Evolutionary conservation across 2,113 vertebrate species (phyloP), one percentile per base, ranked within the genome.

Genomic region (Oreotragus oreotragus): DNA sequence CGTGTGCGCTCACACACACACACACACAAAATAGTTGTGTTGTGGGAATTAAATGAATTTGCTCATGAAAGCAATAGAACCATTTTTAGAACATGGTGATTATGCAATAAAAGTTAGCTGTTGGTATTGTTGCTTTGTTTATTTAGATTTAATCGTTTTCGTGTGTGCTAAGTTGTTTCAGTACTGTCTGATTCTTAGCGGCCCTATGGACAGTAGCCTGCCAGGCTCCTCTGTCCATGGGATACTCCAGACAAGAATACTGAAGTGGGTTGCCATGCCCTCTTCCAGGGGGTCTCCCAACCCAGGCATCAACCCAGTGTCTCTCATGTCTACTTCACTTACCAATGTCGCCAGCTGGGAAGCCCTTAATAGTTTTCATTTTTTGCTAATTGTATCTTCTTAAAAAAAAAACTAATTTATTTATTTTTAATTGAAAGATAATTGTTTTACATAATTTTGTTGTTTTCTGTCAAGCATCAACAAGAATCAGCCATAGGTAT

Each of bases 1-100:
- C 10, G 0, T 9, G 10, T 7, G 0, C 0, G 11, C 57, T n/a
- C n/a, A n/a, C n/a, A n/a, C n/a, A 27, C 57, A 27, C 58, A n/a
- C 33, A 66, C 62, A 66, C 62, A 66, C 4, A 66, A 0, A 66
- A 12, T 70, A 23, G 19, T 73, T 23, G 66, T 39, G 10, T 73
- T 62, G 30, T 84, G 21, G n/a, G 6, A 66, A 70, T n/a, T n/a
- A n/a, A 77, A 58, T 43, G 36, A 33, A 23, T 49, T 89, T 84
- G 66, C 14, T 66, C 49, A 14, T 49, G 33, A 76, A 90, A 89
- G 17, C 27, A 77, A 49, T 19, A 51, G 33, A 51, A 30, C 12
- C 70, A 16, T 73, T 84, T 49, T 45, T 86, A 36, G 39, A 55
- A 33, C 21, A 16, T 25, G 36, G 23, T 33, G 70, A 70, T 2